Percentiles rank a stretch among this genome's conserved stretches.
These are phyloP conservation scores for Mandrillus leucophaeus DNA, from an alignment of 2,113 vertebrate species.

Conservation along the genomic window DNA sequence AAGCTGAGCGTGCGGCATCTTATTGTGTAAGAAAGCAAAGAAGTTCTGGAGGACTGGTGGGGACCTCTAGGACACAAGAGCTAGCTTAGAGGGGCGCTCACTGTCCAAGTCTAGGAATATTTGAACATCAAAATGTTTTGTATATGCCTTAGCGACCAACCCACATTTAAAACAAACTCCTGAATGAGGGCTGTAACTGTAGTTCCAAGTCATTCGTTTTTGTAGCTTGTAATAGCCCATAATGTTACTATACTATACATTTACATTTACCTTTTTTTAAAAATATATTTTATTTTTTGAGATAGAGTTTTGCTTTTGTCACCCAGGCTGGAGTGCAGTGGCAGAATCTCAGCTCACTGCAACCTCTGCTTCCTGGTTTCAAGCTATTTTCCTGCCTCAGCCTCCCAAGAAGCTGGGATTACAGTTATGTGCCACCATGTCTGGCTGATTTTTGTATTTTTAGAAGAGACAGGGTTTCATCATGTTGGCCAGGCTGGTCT, in stretches of 20 bases:
- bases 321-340: neutral
- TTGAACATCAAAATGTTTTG: neutral
- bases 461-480: neutral
- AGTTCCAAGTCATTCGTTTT: neutral
- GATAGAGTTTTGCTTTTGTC: neutral
- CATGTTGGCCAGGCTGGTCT: neutral
- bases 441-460: neutral
- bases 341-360: no score
- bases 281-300: neutral
- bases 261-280: neutral
- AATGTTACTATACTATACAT: fast-evolving
- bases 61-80: neutral
- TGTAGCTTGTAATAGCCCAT: fast-evolving
- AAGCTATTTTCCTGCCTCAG: neutral
- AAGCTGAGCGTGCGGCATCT: fast-evolving
- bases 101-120: neutral
- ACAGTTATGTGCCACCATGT: neutral
- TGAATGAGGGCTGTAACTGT: neutral
- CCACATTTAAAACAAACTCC: neutral
- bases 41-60: neutral
- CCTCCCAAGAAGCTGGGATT: neutral
- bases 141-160: neutral
- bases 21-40: neutral
- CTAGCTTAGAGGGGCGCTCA: fast-evolving
- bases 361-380: neutral